Conservation (phyloP, 2,113 vertebrate species). For the Tetrax tetrax region DNA sequence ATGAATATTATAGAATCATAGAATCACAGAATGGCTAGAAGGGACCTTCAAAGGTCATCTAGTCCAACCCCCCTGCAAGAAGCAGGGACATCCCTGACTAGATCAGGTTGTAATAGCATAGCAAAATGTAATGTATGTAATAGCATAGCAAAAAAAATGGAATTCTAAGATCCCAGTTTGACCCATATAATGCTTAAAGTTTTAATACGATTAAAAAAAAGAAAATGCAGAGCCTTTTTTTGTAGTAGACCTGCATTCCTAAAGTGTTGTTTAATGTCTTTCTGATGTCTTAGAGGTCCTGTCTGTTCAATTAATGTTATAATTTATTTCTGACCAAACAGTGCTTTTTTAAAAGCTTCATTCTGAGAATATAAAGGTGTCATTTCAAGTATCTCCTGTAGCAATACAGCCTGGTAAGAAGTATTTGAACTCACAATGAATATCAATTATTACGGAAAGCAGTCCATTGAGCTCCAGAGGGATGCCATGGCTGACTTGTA, state of each 20-base stretch:
- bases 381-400: not conserved
- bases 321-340: not conserved
- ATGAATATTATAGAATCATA: too few species aligned
- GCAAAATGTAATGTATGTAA: too few species aligned
- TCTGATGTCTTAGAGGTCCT: not conserved
- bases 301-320: not conserved
- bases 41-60: too few species aligned
- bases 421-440: not conserved
- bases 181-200: not conserved
- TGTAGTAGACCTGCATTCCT: not conserved
- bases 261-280: not conserved
- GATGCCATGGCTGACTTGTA: not conserved
- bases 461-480: not conserved
- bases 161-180: not conserved
- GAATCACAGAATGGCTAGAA: too few species aligned
- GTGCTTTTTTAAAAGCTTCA: not conserved
- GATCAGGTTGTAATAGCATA: too few species aligned
- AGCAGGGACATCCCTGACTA: too few species aligned
- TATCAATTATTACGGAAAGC: not conserved
- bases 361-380: not conserved
- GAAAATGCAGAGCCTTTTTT: not conserved
- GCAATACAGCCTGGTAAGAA: not conserved
- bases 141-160: not conserved
- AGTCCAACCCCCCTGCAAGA: too few species aligned
- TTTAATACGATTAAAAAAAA: not conserved